These are phyloP conservation scores for Tachysurus fulvidraco DNA, from an alignment of 2,113 vertebrate genomes.

Conservation along the genomic window DNA sequence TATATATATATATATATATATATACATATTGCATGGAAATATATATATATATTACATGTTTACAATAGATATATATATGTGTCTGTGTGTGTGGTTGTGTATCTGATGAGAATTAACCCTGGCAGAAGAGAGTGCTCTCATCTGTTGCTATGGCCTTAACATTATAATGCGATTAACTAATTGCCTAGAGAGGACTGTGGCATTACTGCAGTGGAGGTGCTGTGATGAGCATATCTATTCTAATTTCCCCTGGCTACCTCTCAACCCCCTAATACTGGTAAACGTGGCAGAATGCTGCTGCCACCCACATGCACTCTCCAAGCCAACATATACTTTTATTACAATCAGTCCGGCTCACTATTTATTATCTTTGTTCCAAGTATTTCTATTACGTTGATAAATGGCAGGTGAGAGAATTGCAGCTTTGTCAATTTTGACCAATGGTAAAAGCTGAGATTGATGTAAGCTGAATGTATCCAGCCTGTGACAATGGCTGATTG, in stretches of 20 bases:
- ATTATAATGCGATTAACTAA: conserved; percentile 59
- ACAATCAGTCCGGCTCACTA: not conserved
- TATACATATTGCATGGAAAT: not conserved
- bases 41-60: too few species aligned
- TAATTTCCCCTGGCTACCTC: conserved; percentile 52
- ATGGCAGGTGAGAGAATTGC: not conserved
- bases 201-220: conserved; percentile 50
- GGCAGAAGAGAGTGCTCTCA: conserved; percentile 30
- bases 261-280: conserved; percentile 26
- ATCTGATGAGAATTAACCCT: conserved; percentile 29
- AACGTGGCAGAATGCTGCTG: conserved; percentile 3
- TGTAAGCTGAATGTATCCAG: not conserved
- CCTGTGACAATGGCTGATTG: not conserved
- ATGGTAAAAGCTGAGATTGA: not conserved
- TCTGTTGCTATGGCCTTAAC: conserved; percentile 48
- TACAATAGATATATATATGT: not conserved
- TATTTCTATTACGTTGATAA: not conserved
- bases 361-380: not conserved
- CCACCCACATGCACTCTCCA: conserved; percentile 6
- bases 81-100: not conserved
- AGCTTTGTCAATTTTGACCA: not conserved
- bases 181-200: conserved; percentile 52
- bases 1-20: not conserved
- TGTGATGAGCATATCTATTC: conserved; percentile 49
- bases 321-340: not conserved